A percentile compares a stretch with the other conserved stretches of the same genome.
These are phyloP conservation scores for Eucera pruinosa DNA, from an alignment of 2,888 invertebrate species.

Conservation along the genomic window DNA sequence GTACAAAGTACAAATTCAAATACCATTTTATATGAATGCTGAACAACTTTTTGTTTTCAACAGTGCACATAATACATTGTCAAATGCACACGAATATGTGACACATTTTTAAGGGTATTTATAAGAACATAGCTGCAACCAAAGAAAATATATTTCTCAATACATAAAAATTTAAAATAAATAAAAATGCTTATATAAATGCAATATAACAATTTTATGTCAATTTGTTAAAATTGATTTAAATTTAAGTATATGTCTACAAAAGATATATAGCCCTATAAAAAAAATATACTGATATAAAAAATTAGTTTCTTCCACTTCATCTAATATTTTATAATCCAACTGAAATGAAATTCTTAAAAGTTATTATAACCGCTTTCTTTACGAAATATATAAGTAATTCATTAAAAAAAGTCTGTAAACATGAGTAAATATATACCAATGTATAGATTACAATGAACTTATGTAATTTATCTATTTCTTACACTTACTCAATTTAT, in stretches of 20 bases:
- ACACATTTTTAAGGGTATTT: conserved; percentile 20
- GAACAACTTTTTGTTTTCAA: not conserved
- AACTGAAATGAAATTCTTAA: not conserved
- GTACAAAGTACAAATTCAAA: not conserved
- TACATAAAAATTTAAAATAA: conserved; percentile 22
- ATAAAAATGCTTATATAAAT: conserved; percentile 21
- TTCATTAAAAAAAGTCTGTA: conserved; percentile 8
- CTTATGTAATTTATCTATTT: conserved; percentile 3
- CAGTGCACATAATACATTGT: not conserved
- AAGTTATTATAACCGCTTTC: not conserved
- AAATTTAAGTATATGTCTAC: conserved; percentile 37
- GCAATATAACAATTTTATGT: conserved; percentile 22
- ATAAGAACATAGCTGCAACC: conserved; percentile 30
- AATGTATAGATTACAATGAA: not conserved
- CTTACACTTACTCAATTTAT: conserved; percentile 5
- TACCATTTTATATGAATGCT: not conserved
- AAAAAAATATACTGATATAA: conserved; percentile 3
- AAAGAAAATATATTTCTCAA: conserved; percentile 34
- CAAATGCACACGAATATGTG: conserved; percentile 8
- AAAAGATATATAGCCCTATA: conserved; percentile 34
- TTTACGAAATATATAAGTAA: not conserved
- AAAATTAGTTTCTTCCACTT: conserved; percentile 29
- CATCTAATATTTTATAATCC: conserved; percentile 4
- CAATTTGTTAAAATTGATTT: conserved; percentile 21
- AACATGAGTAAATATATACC: not conserved